A percentile compares a stretch with the other conserved stretches of the same genome.
These are phyloP conservation scores for Leucophenga maculata DNA, from an alignment of 2,888 invertebrate species.

Conservation along the genomic window DNA sequence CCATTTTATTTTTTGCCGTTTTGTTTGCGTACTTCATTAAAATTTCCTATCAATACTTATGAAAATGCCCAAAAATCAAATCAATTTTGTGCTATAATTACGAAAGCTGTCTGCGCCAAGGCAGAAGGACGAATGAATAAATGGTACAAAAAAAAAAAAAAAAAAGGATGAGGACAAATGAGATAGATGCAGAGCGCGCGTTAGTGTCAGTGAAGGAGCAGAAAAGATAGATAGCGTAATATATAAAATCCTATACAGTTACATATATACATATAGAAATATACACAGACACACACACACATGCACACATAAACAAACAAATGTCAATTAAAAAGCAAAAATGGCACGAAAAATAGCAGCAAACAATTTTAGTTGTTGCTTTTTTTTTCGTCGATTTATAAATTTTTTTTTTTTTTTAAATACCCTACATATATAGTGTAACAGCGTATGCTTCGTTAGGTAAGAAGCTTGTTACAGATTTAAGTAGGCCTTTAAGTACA, in stretches of 20 bases:
- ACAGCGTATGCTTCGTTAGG: neutral
- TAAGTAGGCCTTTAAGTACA: neutral
- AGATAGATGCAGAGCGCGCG: neutral
- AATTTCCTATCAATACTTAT: slow-evolving; percentile 63
- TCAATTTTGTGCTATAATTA: slow-evolving; percentile 62
- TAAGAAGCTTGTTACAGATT: neutral
- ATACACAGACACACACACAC: slow-evolving; percentile 18
- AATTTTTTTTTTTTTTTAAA: neutral
- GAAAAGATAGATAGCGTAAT: neutral
- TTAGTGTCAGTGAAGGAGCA: neutral
- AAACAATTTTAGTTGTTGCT: slow-evolving; percentile 18
- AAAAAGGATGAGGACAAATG: neutral
- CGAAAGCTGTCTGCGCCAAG: slow-evolving; percentile 58
- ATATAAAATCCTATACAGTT: slow-evolving; percentile 24
- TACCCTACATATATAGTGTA: neutral
- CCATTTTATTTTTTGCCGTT: no score
- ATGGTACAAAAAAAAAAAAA: slow-evolving; percentile 28
- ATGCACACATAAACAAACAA: slow-evolving; percentile 49
- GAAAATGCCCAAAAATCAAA: slow-evolving; percentile 58
- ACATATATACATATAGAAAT: no score
- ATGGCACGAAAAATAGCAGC: slow-evolving; percentile 59
- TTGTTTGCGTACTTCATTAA: slow-evolving; percentile 46
- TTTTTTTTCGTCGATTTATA: neutral
- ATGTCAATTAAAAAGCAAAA: slow-evolving; percentile 65
- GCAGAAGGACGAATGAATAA: slow-evolving; percentile 24